A percentile compares a stretch with the other conserved stretches of the same genome.
phyloP scores from a whole-genome alignment of 2,113 vertebrate species.

The Antechinus flavipes region DNA sequence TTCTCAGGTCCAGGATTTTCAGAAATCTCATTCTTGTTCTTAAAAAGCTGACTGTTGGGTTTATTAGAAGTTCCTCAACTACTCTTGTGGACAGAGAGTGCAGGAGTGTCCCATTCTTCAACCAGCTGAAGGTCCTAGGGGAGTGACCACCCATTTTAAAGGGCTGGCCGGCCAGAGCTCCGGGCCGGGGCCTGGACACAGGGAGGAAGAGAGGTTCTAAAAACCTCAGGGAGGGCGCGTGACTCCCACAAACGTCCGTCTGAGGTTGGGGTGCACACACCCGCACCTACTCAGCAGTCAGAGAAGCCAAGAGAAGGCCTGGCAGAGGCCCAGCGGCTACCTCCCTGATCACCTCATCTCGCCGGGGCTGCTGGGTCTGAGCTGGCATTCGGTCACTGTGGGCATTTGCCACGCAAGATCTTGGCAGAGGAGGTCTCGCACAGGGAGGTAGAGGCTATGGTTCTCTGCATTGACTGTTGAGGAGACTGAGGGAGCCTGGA shows the following conservation, averaged over 20 bases:
- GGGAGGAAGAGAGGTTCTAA: no score
- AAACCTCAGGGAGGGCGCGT: background rate
- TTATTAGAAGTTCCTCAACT: background rate
- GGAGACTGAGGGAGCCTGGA: background rate
- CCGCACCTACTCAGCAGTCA: background rate
- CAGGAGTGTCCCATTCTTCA: background rate
- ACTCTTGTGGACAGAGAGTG: background rate
- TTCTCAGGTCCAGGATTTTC: background rate
- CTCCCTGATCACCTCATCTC: background rate
- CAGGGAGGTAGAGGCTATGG: background rate
- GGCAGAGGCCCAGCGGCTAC: background rate
- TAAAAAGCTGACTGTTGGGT: background rate
- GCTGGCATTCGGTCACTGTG: background rate
- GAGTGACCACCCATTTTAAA: background rate
- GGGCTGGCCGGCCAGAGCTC: background rate
- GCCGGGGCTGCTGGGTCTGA: background rate
- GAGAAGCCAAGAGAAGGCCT: background rate
- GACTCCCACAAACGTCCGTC: background rate
- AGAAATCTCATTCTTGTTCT: background rate
- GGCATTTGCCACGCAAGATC: background rate
- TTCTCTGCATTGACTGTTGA: background rate
- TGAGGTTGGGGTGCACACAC: background rate
- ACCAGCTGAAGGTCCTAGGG: background rate
- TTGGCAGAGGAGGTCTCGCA: background rate
- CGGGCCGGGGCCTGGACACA: no score